Evolutionary conservation across 1,140 invertebrate species (phyloP).

Genomic region (Papilio xuthus): DNA sequence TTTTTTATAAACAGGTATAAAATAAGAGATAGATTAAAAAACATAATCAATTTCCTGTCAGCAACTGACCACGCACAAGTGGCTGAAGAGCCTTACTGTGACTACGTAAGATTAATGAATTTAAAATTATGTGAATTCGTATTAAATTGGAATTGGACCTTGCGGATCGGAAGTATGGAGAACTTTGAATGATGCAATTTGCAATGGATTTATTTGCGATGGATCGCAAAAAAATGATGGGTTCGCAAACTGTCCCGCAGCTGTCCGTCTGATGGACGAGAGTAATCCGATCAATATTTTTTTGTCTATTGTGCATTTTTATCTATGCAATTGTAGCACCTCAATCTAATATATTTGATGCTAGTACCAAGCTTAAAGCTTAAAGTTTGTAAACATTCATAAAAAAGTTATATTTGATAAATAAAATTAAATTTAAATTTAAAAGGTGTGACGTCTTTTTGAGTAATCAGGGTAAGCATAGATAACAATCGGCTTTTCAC

Average conservation of each 20-base stretch:
- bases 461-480: neutral
- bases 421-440: neutral
- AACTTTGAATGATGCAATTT: conserved; percentile 70
- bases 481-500: neutral
- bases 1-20: conserved; percentile 30
- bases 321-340: conserved; percentile 47
- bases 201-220: conserved; percentile 70
- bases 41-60: conserved; percentile 79
- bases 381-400: neutral
- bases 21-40: conserved; percentile 46
- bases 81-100: conserved; percentile 52
- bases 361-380: neutral
- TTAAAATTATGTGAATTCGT: conserved; percentile 77
- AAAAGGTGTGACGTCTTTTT: neutral
- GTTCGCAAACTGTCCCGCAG: conserved; percentile 69
- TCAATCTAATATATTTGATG: conserved; percentile 14
- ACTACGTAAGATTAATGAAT: conserved; percentile 76
- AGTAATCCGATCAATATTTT: conserved; percentile 77
- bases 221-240: conserved; percentile 61
- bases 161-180: conserved; percentile 72
- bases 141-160: conserved; percentile 77
- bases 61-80: conserved; percentile 79
- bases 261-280: conserved; percentile 55
- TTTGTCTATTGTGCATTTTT: conserved; percentile 53
- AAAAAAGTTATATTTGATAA: neutral